These are phyloP conservation scores for Scelioninae gen. 1 DNA, from an alignment of 2,888 invertebrate species.

Conservation along the genomic window DNA sequence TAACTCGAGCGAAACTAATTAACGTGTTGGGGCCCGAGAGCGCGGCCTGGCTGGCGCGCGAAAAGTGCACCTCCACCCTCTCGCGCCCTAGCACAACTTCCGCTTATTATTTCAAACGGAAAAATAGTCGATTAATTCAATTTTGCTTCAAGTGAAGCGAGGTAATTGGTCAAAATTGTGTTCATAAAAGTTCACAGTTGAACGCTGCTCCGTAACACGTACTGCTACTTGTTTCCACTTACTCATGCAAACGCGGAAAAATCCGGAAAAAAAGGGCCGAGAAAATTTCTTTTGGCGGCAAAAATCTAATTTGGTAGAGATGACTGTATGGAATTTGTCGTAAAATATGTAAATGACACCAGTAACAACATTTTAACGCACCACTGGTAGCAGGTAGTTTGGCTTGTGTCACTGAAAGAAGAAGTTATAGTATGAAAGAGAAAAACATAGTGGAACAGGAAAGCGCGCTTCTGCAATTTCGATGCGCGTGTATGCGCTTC, in stretches of 20 bases:
- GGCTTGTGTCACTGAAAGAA: constrained; percentile 71
- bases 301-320: constrained; percentile 53
- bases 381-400: constrained; percentile 76
- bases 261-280: not conserved
- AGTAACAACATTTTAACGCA: constrained; percentile 75
- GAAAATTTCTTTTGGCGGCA: constrained; percentile 17
- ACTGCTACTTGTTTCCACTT: constrained; percentile 19
- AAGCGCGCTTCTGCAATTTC: constrained; percentile 76
- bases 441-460: constrained; percentile 64
- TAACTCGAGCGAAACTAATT: constrained; percentile 85
- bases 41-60: constrained; percentile 55
- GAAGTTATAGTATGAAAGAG: constrained; percentile 68
- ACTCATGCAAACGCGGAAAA: constrained; percentile 15
- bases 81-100: constrained; percentile 29
- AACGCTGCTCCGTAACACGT: not conserved
- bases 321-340: constrained; percentile 51
- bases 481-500: constrained; percentile 79
- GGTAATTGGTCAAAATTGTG: not conserved
- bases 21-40: constrained; percentile 81
- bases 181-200: not conserved
- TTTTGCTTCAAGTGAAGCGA: not conserved
- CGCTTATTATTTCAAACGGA: constrained; percentile 42
- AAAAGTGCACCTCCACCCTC: constrained; percentile 67
- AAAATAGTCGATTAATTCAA: constrained; percentile 28
- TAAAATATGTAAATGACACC: constrained; percentile 72